Evolutionary conservation across 1,140 invertebrate genomes (phyloP).

Genomic region (Popillia japonica): DNA sequence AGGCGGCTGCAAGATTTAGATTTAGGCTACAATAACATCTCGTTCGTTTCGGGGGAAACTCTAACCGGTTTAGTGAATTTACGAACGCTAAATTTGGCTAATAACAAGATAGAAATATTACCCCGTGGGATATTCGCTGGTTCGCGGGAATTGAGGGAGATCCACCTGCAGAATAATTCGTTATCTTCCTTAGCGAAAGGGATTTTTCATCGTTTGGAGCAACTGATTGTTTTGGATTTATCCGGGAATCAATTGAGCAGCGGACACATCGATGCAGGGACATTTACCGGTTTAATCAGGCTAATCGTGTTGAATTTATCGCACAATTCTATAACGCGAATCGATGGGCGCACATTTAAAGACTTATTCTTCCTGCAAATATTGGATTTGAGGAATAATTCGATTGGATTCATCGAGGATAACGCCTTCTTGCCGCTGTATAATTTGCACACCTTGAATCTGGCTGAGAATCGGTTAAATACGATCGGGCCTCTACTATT

Average conservation of each 20-base stretch:
- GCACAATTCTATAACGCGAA: constrained; percentile 80
- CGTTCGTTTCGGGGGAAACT: constrained; percentile 79
- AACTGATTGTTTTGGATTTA: constrained; percentile 85
- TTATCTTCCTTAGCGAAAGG: constrained; percentile 80
- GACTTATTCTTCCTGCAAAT: constrained; percentile 88
- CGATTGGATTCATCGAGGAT: constrained; percentile 84
- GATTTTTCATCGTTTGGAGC: constrained; percentile 83
- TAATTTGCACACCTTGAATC: constrained; percentile 85
- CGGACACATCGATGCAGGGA: constrained; percentile 81
- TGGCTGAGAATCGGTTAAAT: constrained; percentile 85
- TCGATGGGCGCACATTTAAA: constrained; percentile 86
- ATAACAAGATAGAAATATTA: constrained; percentile 79
- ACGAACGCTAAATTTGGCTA: constrained; percentile 82
- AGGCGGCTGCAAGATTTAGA: constrained; percentile 78
- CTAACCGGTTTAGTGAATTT: constrained; percentile 78
- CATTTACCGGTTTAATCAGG: constrained; percentile 83
- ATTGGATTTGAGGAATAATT: constrained; percentile 86
- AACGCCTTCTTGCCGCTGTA: constrained; percentile 86
- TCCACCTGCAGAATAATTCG: constrained; percentile 83
- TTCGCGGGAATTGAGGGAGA: constrained; percentile 79
- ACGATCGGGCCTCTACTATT: constrained; percentile 82
- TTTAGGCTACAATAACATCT: constrained; percentile 83
- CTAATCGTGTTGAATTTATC: constrained; percentile 86
- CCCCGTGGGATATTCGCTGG: constrained; percentile 81
- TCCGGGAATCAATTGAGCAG: constrained; percentile 86